Evolutionary conservation across 2,888 invertebrate genomes (phyloP).

Genomic region (Caenorhabditis sp.): DNA sequence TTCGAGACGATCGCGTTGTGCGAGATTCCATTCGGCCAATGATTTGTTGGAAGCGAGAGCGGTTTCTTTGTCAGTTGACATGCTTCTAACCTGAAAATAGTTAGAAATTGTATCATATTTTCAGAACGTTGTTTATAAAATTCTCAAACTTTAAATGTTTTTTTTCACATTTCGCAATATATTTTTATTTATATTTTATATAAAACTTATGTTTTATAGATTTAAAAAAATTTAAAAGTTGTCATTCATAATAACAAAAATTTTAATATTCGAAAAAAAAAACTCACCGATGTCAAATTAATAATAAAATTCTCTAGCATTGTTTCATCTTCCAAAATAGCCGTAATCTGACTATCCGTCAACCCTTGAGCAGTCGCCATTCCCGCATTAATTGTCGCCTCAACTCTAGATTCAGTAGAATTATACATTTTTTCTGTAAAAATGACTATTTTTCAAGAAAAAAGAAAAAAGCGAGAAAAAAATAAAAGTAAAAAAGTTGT

Average conservation of each 20-base stretch:
- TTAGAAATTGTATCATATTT: background rate
- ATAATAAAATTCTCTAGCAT: background rate
- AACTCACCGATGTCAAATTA: background rate
- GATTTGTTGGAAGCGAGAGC: constrained; percentile 87
- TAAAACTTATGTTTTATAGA: too few species aligned
- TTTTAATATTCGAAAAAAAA: too few species aligned
- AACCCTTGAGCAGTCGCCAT: background rate
- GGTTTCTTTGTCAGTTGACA: constrained; percentile 83
- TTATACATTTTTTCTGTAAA: background rate
- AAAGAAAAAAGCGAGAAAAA: background rate
- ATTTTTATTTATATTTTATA: too few species aligned
- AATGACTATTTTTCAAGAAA: background rate
- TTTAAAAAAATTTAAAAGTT: too few species aligned
- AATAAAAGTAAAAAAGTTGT: background rate
- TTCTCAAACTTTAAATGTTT: too few species aligned
- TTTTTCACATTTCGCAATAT: too few species aligned
- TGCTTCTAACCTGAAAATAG: constrained; percentile 78
- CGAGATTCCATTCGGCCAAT: constrained; percentile 88
- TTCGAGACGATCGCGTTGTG: constrained; percentile 83
- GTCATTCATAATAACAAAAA: too few species aligned
- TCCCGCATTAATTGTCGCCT: background rate
- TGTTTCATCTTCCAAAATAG: background rate
- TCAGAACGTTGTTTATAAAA: too few species aligned
- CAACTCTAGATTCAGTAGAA: background rate
- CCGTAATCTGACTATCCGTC: background rate